Evolutionary conservation across 2,888 invertebrate species (phyloP), one percentile per base, ranked within the genome.

Genomic region (Helobdella robusta): DNA sequence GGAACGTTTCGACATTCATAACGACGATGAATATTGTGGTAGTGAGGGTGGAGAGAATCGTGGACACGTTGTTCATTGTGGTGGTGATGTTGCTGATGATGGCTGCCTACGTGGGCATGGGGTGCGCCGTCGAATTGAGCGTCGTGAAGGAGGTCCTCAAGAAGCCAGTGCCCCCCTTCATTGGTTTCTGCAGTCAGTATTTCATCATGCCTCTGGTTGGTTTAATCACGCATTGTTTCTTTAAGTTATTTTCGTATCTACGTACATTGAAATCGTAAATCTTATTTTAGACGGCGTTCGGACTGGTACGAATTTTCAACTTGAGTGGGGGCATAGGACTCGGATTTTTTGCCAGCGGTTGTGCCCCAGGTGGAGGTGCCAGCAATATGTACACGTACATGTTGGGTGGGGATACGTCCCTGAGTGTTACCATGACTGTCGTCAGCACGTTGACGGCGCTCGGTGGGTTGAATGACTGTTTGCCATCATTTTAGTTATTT

Each of bases 351-450:
- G 75, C 81, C 2, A 74, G 79, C 8, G 81, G 81, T 0, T 78
- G 80, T 66, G 77, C 79, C 63, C 83, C 83, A 18, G 82, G 82
- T 8, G 83, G 97, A 0, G 95, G 94, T 0, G 92, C 93, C 30
- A 93, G 93, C 59, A 97, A 97, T 79, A 89, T 94, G 73, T 97
- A 94, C 92, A 88, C 92, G 0, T 86, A 89, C 70, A 84, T 95
- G 20, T 83, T 97, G 1, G 89, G 87, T 2, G 95, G 92, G 4
- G 95, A 97, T 80, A 84, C 95, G 4, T 88, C 92, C 78, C 83
- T 97, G 48, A 93, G 93, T 0, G 86, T 97, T 59, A 87, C 95
- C 20, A 93, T 97, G 94, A 97, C 95, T 0, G 86, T 92, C 8
- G 82, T 92, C 65, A 88, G 91, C 68, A 94, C 91, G 2, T 78